Conservation (phyloP, 2,888 invertebrate species). For the Schrankia costaestrigalis region DNA sequence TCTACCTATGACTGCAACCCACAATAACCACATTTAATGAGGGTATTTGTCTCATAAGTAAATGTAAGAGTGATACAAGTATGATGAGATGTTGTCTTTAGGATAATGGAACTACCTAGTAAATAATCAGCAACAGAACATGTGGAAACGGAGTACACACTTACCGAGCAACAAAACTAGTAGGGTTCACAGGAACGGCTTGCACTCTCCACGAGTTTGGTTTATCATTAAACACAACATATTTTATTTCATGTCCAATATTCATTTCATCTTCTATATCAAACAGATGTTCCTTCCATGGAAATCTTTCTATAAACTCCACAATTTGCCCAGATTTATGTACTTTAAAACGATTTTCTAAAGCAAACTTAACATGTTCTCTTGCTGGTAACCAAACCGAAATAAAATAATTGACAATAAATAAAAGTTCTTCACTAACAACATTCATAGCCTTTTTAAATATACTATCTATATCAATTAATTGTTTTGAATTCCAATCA, state of each 20-base stretch:
- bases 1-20: no score
- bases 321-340: constrained; percentile 92
- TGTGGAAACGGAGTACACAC: constrained; percentile 6
- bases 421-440: constrained; percentile 89
- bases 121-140: neutral
- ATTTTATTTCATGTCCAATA: constrained; percentile 84
- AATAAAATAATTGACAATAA: constrained; percentile 82
- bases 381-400: constrained; percentile 94
- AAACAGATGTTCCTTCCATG: constrained; percentile 96
- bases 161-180: constrained; percentile 86
- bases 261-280: constrained; percentile 88
- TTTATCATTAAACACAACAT: constrained; percentile 85
- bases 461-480: constrained; percentile 75
- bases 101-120: no score
- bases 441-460: constrained; percentile 90
- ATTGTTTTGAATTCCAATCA: constrained; percentile 86
- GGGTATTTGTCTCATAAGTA: no score
- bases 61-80: no score
- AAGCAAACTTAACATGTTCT: constrained; percentile 85
- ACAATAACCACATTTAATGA: no score
- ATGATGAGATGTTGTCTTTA: no score
- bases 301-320: constrained; percentile 85
- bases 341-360: constrained; percentile 84
- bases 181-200: constrained; percentile 86
- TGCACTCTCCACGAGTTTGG: constrained; percentile 89